Conservation (phyloP, 2,113 vertebrate genomes). For the Telmatochromis bifrenatus region DNA sequence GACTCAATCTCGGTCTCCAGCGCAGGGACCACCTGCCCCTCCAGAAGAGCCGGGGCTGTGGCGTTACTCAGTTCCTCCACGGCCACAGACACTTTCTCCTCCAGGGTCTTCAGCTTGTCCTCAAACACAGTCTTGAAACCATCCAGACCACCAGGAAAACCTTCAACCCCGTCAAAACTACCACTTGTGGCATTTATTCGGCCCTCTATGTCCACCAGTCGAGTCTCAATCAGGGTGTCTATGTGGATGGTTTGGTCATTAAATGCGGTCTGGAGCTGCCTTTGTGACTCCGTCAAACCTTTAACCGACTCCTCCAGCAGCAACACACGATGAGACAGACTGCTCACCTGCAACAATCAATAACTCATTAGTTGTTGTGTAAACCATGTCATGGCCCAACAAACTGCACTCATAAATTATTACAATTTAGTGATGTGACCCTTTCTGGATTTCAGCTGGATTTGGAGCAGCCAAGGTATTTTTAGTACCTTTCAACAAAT, state of each 20-base stretch:
- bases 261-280: constrained; percentile 64
- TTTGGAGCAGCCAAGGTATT: neutral
- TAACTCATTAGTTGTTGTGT: neutral
- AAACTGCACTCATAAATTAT: neutral
- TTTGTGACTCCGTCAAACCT: constrained; percentile 80
- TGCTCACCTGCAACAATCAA: constrained; percentile 65
- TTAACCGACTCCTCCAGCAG: constrained; percentile 84
- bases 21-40: constrained; percentile 76
- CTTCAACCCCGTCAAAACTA: constrained; percentile 48
- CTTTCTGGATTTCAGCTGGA: neutral
- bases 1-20: constrained; percentile 82
- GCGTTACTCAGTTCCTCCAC: constrained; percentile 79
- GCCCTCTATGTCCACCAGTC: constrained; percentile 79
- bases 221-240: constrained; percentile 74
- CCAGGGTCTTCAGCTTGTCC: constrained; percentile 86
- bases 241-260: constrained; percentile 72
- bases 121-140: constrained; percentile 80
- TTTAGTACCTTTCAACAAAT: neutral
- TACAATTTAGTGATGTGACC: neutral
- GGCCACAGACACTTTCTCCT: constrained; percentile 80
- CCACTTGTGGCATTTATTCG: constrained; percentile 77
- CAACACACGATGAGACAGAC: constrained; percentile 78
- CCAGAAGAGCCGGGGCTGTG: constrained; percentile 68
- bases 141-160: constrained; percentile 63
- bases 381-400: neutral